phyloP scores from a whole-genome alignment of 1,140 invertebrate genomes.

The Venturia canescens region DNA sequence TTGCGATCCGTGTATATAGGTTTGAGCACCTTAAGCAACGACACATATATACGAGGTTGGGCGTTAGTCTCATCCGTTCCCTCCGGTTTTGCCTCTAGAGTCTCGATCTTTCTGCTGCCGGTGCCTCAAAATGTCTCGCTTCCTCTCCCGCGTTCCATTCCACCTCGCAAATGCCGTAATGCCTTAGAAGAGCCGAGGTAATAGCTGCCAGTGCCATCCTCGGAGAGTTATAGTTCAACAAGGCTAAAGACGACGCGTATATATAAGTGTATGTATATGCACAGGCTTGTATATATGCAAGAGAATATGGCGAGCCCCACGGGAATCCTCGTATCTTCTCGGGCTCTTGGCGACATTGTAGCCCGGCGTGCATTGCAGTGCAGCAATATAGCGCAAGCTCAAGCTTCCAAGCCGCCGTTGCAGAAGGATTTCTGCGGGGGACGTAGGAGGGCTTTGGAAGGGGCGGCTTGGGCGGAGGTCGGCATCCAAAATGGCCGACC shows the following conservation, averaged over 20 bases:
- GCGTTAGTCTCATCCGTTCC: conserved; percentile 39
- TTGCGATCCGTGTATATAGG: conserved; percentile 23
- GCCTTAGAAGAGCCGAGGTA: conserved; percentile 72
- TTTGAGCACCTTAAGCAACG: not conserved
- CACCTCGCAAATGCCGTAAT: conserved; percentile 71
- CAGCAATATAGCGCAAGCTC: conserved; percentile 41
- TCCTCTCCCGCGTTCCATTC: conserved; percentile 27
- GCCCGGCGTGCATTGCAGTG: conserved; percentile 14
- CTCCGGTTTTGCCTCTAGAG: conserved; percentile 1
- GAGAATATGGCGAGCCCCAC: conserved; percentile 11
- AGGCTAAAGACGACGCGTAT: conserved; percentile 68
- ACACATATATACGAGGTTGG: conserved; percentile 6
- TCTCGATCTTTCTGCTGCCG: conserved; percentile 31
- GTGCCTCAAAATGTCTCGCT: conserved; percentile 18
- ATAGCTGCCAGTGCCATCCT: conserved; percentile 73
- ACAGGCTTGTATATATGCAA: too few relatives aligned
- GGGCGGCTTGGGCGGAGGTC: conserved; percentile 54
- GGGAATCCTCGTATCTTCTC: conserved; percentile 29
- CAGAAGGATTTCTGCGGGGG: conserved; percentile 20
- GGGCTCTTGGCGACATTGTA: conserved; percentile 27
- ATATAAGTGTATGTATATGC: too few relatives aligned
- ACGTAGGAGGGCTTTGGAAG: conserved; percentile 48
- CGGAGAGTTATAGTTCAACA: conserved; percentile 75
- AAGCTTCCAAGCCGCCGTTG: conserved; percentile 36
- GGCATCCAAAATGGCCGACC: conserved; percentile 54